Conservation (phyloP, 1,140 invertebrate species). For the Callitettix versicolor region DNA sequence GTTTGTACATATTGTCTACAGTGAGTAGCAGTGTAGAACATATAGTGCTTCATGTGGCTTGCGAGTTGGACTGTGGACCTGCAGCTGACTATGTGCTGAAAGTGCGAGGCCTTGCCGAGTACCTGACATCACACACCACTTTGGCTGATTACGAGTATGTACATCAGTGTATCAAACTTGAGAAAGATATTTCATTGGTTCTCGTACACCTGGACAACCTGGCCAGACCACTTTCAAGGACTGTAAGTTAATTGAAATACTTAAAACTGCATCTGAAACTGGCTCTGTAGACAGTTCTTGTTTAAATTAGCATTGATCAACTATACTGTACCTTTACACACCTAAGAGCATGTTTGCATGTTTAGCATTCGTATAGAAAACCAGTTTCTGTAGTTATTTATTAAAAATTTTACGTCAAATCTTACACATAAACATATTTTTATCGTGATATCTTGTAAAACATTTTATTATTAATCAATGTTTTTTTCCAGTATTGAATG, state of each 20-base stretch:
- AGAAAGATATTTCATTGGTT: slow-evolving; percentile 76
- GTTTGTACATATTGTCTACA: too few species aligned
- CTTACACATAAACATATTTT: too few species aligned
- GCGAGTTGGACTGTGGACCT: slow-evolving; percentile 60
- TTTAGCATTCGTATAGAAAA: too few species aligned
- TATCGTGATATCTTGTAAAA: too few species aligned
- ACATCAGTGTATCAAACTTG: slow-evolving; percentile 86
- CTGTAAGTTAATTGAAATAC: slow-evolving; percentile 38
- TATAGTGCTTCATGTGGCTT: slow-evolving; percentile 77
- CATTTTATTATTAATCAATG: too few species aligned
- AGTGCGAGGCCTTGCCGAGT: slow-evolving; percentile 74
- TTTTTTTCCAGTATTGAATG: too few species aligned
- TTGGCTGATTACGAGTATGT: slow-evolving; percentile 87
- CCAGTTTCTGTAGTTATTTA: too few species aligned
- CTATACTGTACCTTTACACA: too few species aligned
- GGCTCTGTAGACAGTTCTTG: too few species aligned
- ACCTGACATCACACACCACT: slow-evolving; percentile 52
- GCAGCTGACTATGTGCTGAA: slow-evolving; percentile 34
- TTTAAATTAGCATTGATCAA: too few species aligned
- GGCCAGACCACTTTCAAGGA: slow-evolving; percentile 52
- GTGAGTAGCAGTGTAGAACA: slow-evolving; percentile 78
- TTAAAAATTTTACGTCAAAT: too few species aligned
- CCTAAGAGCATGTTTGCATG: too few species aligned
- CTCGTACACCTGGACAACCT: slow-evolving; percentile 49
- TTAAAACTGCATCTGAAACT: background rate